Conservation (phyloP, 92 coral and sea anemone species). For the Umimayanthus chanpuru region DNA sequence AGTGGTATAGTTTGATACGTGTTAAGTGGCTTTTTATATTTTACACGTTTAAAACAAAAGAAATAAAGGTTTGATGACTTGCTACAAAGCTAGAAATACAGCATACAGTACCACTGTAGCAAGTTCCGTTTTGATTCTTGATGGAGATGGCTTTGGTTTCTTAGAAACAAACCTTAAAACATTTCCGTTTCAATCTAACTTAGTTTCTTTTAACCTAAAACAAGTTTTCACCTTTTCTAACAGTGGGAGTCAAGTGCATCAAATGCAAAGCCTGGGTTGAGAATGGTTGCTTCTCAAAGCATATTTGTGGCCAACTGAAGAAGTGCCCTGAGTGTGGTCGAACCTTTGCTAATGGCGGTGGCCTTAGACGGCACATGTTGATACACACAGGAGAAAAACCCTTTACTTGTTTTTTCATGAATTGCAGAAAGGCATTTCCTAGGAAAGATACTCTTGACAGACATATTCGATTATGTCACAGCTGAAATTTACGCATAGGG, state of each 20-base stretch:
- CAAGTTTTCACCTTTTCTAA: slow-evolving; percentile 9
- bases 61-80: not conserved
- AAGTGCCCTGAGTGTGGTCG: slow-evolving; percentile 8
- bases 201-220: not conserved
- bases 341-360: not conserved
- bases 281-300: slow-evolving; percentile 1
- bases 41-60: not conserved
- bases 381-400: slow-evolving; percentile 61
- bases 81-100: no score
- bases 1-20: no score
- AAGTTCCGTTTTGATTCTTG: not conserved
- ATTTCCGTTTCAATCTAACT: no score
- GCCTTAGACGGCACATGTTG: slow-evolving; percentile 36
- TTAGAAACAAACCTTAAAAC: not conserved
- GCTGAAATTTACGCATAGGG: not conserved
- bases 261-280: slow-evolving; percentile 10
- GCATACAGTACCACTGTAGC: not conserved
- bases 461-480: slow-evolving; percentile 26
- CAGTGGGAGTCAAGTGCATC: not conserved
- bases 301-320: not conserved
- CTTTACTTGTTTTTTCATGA: slow-evolving; percentile 45
- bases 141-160: not conserved
- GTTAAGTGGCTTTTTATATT: no score
- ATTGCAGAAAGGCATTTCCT: slow-evolving; percentile 57
- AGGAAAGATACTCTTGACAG: slow-evolving; percentile 52